These are phyloP conservation scores for Phortica variegata DNA, from an alignment of 1,140 invertebrate species.

Conservation along the genomic window DNA sequence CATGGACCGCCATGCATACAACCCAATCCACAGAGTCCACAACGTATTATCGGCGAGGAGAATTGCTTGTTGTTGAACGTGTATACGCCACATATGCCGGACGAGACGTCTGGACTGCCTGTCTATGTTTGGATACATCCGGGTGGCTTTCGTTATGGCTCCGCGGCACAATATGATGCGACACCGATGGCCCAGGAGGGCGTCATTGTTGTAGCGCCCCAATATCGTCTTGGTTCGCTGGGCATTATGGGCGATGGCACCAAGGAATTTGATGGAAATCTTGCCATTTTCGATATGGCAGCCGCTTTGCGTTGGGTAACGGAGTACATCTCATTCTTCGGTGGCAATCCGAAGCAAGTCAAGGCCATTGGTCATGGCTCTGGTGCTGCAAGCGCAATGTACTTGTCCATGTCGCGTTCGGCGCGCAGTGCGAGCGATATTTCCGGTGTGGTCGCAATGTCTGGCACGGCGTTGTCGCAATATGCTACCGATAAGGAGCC, in stretches of 20 bases:
- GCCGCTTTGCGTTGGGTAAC: conserved; percentile 67
- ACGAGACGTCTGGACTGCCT: conserved; percentile 60
- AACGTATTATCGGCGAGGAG: conserved; percentile 63
- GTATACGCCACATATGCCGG: conserved; percentile 68
- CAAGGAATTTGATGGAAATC: conserved; percentile 68
- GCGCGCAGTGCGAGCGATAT: conserved; percentile 59
- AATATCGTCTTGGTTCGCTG: conserved; percentile 78
- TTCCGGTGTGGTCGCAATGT: conserved; percentile 68
- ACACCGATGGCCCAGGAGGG: conserved; percentile 64
- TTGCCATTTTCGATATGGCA: conserved; percentile 70
- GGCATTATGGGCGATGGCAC: conserved; percentile 72
- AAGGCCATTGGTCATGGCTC: conserved; percentile 70
- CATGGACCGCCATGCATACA: conserved; percentile 63
- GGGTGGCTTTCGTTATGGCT: conserved; percentile 66
- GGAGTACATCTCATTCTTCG: conserved; percentile 68
- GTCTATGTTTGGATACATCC: conserved; percentile 67
- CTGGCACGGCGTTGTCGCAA: conserved; percentile 65
- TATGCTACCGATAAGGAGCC: conserved; percentile 65
- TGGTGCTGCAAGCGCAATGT: conserved; percentile 64
- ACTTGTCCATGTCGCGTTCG: conserved; percentile 61
- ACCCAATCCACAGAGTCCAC: conserved; percentile 52
- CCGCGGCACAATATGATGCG: conserved; percentile 67
- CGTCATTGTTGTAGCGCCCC: conserved; percentile 75
- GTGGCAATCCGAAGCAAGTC: conserved; percentile 68
- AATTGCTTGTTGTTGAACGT: conserved; percentile 78